Evolutionary conservation across 2,888 invertebrate genomes (phyloP), one percentile per base, ranked within the genome.

Genomic region (Aplocera efformata): DNA sequence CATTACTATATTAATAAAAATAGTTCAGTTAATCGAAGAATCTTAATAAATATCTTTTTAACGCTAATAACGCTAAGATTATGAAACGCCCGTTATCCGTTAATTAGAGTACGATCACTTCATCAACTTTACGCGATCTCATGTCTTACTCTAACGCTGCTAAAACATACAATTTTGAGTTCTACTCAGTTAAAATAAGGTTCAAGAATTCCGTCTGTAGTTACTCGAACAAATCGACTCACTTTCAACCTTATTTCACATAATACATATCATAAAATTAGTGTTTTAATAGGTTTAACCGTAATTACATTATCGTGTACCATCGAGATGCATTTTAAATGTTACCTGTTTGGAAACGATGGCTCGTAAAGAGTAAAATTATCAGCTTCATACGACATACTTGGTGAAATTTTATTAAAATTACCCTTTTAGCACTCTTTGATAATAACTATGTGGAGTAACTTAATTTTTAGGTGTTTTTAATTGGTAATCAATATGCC

Each of bases 81-180:
- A 32, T n/a, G 13, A 33, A 22, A 25, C 22, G n/a, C 7, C 7
- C 30, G 30, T 30, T 22, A 33, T 13, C 33, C 29, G 10, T 33
- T 36, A 43, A 43, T 41, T 41, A 46, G 25, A 30, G 29, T 6
- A 32, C 35, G 40, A 51, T 48, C 32, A 26, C 37, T 51, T 48
- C 7, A 44, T 47, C 32, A 28, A 33, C 30, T 42, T 34, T 34
- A 39, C 43, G 24, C 41, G 30, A 31, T 25, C 36, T 36, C 33
- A 29, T 42, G 37, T 39, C 34, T 35, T 22, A 36, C 10, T 6
- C 7, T 30, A 30, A 32, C 24, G 7, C 4, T 3, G 6, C 3
- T 25, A 6, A 22, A 26, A 10, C 26, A 9, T 8, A 6, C 8
- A 32, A 20, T 31, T 28, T 43, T 46, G 29, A 10, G 34, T 42